Conservation (phyloP, 2,888 invertebrate genomes). For the Gandaritis pyraliata region DNA sequence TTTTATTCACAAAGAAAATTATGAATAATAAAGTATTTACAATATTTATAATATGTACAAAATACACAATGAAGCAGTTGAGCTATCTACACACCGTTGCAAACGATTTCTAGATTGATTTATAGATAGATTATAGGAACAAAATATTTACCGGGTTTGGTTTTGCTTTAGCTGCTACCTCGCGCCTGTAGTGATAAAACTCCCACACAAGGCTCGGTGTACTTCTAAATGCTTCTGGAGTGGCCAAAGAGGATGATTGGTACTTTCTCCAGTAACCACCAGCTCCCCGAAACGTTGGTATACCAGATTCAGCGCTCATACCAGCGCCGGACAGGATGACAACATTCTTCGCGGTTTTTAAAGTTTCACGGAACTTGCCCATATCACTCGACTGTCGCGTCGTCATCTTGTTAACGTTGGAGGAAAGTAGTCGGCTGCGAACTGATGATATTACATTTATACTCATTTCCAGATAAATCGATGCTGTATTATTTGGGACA, state of each 20-base stretch:
- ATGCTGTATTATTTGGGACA: too few relatives aligned
- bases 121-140: too few relatives aligned
- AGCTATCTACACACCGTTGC: too few relatives aligned
- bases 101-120: too few relatives aligned
- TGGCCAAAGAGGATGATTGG: slow-evolving; percentile 87
- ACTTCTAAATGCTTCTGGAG: slow-evolving; percentile 88
- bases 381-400: slow-evolving; percentile 66
- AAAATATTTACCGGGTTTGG: slow-evolving; percentile 86
- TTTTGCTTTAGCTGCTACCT: slow-evolving; percentile 88
- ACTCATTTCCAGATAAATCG: slow-evolving; percentile 49
- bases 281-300: slow-evolving; percentile 93
- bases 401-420: slow-evolving; percentile 34
- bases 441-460: slow-evolving; percentile 49
- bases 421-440: slow-evolving; percentile 29
- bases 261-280: slow-evolving; percentile 93
- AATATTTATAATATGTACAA: too few relatives aligned
- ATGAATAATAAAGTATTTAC: too few relatives aligned
- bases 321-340: slow-evolving; percentile 91
- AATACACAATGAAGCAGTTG: too few relatives aligned
- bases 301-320: slow-evolving; percentile 93
- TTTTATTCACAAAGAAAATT: too few relatives aligned
- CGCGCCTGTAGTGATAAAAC: slow-evolving; percentile 94
- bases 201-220: slow-evolving; percentile 95
- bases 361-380: slow-evolving; percentile 81
- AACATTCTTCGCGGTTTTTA: slow-evolving; percentile 86